Base-by-base conservation (phyloP, 2,888 invertebrate species). In the Rhodophaea formosa region DNA sequence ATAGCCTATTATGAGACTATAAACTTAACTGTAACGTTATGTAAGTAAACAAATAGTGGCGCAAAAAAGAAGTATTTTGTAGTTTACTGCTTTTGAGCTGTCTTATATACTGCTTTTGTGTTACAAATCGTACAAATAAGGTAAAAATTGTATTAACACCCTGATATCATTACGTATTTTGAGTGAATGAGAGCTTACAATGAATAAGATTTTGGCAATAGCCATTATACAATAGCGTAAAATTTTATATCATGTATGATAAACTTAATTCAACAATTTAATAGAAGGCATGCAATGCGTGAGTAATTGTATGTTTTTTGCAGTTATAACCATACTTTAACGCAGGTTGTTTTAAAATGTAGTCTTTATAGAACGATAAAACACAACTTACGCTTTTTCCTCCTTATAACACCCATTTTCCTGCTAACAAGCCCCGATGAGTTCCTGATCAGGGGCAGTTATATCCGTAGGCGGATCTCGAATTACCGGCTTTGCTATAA, bases 301-400 rank as follows among this genome's bases (percentile, higher is more conserved):
- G n/a, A 6, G 39, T 39, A 12, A 39, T 39, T 39, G 1, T 5
- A 39, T 12, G 39, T n/a, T n/a, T 10, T n/a, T n/a, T 39, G 12
- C n/a, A 12, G 12, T 1, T 6, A 32, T 32, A 6, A 10, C 32
- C 39, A 1, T 39, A 5, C 5, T 12, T 12, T 12, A 12, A n/a
- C 12, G n/a, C 12, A 39, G 39, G 39, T 12, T 39, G 0, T n/a
- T n/a, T 39, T n/a, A 3, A 23, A 23, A 23, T 46, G 12, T 1
- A 23, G 15, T 12, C 12, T 17, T 32, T 15, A 51, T 45, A 16
- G 16, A 17, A 16, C 35, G 10, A 66, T 67, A 75, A 82, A 82
- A 80, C 73, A 75, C 53, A 77, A 90, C 90, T 91, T 82, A 90
- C 90, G 90, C 78, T 91, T 91, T 83, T 89, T 91, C 74, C 84